These are phyloP conservation scores for Orchestia grillus DNA, from an alignment of 1,140 invertebrate species.

Conservation along the genomic window DNA sequence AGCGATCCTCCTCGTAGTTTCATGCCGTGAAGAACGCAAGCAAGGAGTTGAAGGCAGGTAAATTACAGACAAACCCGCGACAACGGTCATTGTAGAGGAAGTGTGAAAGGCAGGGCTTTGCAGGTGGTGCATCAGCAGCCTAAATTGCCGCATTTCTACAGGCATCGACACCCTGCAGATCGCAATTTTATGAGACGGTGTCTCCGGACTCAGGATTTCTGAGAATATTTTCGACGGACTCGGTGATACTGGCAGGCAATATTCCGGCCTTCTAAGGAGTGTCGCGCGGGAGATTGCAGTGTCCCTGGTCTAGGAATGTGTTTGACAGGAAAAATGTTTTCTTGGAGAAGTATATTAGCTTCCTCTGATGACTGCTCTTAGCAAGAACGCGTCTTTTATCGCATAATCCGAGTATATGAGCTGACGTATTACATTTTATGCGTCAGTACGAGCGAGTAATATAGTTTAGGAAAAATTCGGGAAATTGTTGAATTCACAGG, in stretches of 20 bases:
- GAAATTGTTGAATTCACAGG: background rate
- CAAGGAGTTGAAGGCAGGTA: background rate
- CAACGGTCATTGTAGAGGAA: background rate
- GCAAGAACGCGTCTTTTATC: background rate
- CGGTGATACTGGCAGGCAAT: constrained; percentile 1
- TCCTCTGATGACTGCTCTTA: background rate
- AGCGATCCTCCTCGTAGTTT: background rate
- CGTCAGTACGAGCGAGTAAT: background rate
- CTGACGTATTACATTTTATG: background rate
- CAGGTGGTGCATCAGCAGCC: background rate
- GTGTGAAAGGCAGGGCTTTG: background rate
- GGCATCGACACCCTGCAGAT: constrained; percentile 34
- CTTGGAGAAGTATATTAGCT: background rate
- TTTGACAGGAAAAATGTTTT: background rate
- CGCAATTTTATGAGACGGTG: constrained; percentile 16
- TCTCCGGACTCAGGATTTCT: constrained; percentile 1
- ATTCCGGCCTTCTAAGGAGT: background rate
- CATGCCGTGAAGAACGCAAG: background rate
- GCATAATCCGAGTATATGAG: background rate
- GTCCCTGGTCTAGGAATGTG: background rate
- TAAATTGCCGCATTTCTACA: constrained; percentile 19
- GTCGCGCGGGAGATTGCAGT: background rate
- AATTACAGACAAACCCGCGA: background rate
- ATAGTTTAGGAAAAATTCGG: background rate
- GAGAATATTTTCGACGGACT: constrained; percentile 31